A percentile compares a stretch with the other conserved stretches of the same genome.
Conservation (phyloP, 2,113 vertebrate genomes). For the Pelecanoides urinatrix region DNA sequence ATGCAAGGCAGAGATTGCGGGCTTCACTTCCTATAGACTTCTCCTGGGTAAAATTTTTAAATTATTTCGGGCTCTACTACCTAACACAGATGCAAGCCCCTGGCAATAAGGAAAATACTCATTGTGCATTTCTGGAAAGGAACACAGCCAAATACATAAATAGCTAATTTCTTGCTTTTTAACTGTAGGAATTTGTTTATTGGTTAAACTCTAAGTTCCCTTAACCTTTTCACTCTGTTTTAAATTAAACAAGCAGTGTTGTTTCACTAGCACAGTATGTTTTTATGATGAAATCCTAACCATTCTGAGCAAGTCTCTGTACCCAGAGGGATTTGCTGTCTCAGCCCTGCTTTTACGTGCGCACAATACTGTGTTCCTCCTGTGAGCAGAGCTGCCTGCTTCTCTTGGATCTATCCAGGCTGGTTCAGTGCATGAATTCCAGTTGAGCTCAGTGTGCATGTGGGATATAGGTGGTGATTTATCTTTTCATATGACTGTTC, state of each 20-base stretch:
- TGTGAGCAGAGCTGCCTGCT: not conserved
- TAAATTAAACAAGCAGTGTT: not conserved
- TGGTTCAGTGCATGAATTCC: not conserved
- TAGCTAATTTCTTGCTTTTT: not conserved
- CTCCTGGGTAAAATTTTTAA: not conserved
- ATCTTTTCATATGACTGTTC: not conserved
- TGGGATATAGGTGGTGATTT: not conserved
- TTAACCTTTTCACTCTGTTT: not conserved
- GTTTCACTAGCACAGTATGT: not conserved
- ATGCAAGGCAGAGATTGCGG: not conserved
- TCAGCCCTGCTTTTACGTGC: not conserved
- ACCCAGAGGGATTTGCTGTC: not conserved
- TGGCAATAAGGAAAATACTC: not conserved
- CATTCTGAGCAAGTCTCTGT: not conserved
- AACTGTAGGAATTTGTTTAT: not conserved
- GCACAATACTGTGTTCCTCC: not conserved
- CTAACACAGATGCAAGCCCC: not conserved
- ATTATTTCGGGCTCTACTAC: not conserved
- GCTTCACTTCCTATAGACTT: not conserved
- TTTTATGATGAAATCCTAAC: not conserved
- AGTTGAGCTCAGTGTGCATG: not conserved
- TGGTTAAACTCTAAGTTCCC: not conserved
- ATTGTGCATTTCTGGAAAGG: not conserved
- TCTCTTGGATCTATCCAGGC: not conserved
- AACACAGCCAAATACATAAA: not conserved